A percentile compares a stretch with the other conserved stretches of the same genome.
These are phyloP conservation scores for Sacculina carcini DNA, from an alignment of 2,888 invertebrate genomes.

Conservation along the genomic window DNA sequence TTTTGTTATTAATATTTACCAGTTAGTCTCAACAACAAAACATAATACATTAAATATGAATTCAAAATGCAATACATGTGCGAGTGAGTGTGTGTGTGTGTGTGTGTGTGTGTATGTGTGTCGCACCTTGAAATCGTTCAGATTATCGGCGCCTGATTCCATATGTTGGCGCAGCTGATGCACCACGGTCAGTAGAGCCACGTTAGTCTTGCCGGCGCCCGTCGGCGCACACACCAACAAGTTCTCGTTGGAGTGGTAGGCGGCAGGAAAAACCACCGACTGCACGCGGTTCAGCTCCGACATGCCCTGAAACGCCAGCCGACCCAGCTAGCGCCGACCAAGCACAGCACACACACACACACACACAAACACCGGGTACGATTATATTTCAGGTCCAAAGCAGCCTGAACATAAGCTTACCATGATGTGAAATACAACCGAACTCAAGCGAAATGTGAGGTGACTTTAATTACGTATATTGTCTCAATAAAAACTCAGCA, in stretches of 20 bases:
- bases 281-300: constrained; percentile 77
- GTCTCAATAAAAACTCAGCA: too few species aligned
- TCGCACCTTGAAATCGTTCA: constrained; percentile 65
- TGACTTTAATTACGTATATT: too few species aligned
- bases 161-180: constrained; percentile 69
- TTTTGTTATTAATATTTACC: constrained; percentile 5
- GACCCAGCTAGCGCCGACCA: constrained; percentile 37
- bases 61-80: neutral
- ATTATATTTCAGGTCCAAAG: too few species aligned
- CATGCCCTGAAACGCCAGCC: constrained; percentile 64
- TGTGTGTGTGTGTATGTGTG: neutral
- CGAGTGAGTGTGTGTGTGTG: neutral
- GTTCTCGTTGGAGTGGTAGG: constrained; percentile 89
- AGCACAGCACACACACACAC: neutral
- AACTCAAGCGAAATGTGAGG: too few species aligned
- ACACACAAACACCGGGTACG: too few species aligned
- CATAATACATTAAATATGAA: neutral
- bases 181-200: constrained; percentile 73
- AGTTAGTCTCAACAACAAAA: constrained; percentile 1
- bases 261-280: constrained; percentile 76
- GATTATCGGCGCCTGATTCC: constrained; percentile 44
- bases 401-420: too few species aligned
- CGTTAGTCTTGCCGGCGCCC: constrained; percentile 96
- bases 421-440: too few species aligned
- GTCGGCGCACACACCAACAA: constrained; percentile 94